Percentiles rank a stretch among this genome's conserved stretches.
These are phyloP conservation scores for Agonopterix alstromeriana DNA, from an alignment of 2,888 invertebrate species.

Conservation along the genomic window DNA sequence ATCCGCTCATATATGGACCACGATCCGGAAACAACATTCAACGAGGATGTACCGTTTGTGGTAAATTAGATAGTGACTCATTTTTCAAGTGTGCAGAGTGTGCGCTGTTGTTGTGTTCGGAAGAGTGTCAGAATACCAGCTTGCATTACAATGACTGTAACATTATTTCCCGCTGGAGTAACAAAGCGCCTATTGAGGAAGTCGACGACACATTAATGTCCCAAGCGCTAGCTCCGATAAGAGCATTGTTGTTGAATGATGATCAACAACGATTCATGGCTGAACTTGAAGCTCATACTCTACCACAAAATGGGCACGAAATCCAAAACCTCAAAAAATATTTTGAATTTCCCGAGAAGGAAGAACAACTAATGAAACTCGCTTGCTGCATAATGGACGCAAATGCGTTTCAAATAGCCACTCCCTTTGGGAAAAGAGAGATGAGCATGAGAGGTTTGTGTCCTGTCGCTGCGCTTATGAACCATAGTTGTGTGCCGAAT, in stretches of 20 bases:
- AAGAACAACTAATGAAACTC: conserved; percentile 74
- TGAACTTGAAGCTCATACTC: conserved; percentile 70
- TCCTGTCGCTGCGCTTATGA: conserved; percentile 81
- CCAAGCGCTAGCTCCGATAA: conserved; percentile 53
- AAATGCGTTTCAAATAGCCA: conserved; percentile 81
- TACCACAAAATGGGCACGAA: conserved; percentile 76
- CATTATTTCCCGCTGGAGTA: conserved; percentile 76
- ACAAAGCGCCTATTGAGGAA: conserved; percentile 60
- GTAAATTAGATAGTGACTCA: conserved; percentile 55
- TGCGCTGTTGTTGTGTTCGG: conserved; percentile 82
- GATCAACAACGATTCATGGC: conserved; percentile 69
- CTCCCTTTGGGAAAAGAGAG: conserved; percentile 55
- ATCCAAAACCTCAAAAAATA: conserved; percentile 69
- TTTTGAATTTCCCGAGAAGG: conserved; percentile 70
- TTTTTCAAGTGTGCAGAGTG: conserved; percentile 79
- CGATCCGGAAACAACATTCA: conserved; percentile 72
- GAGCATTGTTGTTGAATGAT: conserved; percentile 52
- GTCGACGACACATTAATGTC: conserved; percentile 49
- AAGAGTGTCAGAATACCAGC: conserved; percentile 76
- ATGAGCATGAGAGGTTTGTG: conserved; percentile 79
- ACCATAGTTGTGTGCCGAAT: conserved; percentile 83
- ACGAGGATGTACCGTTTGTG: conserved; percentile 81
- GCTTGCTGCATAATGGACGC: conserved; percentile 80
- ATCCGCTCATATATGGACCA: conserved; percentile 83
- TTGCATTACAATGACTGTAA: conserved; percentile 80